Evolutionary conservation across 2,888 invertebrate species (phyloP).

Genomic region (Melieria picta): DNA sequence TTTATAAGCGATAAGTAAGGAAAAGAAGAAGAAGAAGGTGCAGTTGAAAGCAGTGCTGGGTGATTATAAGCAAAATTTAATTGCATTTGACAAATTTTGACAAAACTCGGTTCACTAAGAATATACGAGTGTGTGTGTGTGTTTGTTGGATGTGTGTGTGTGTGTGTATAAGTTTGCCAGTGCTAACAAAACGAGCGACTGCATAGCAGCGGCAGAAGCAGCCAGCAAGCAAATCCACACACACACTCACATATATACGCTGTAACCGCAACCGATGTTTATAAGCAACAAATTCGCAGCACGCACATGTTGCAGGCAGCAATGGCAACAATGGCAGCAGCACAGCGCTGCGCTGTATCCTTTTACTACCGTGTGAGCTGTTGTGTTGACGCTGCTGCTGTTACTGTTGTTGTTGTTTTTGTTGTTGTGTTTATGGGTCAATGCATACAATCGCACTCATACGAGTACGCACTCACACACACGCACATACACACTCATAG

Average conservation of each 20-base stretch:
- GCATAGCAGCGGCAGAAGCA: no score
- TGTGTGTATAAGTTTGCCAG: constrained; percentile 11
- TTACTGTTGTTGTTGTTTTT: constrained; percentile 21
- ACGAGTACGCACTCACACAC: constrained; percentile 9
- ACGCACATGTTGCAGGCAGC: no score
- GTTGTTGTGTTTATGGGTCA: not conserved
- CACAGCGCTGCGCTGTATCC: no score
- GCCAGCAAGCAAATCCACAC: no score
- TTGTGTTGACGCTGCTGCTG: constrained; percentile 6
- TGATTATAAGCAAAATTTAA: constrained; percentile 29
- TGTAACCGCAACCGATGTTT: no score
- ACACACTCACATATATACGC: no score
- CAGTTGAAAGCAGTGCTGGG: no score
- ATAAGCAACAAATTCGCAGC: no score
- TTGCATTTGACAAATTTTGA: constrained; percentile 40
- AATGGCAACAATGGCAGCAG: no score
- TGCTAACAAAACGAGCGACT: not conserved
- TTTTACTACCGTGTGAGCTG: not conserved
- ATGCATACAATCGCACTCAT: not conserved
- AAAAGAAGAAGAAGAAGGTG: no score
- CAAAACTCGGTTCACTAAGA: not conserved
- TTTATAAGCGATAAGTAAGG: no score
- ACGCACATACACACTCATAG: not conserved
- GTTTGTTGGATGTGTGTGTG: no score
- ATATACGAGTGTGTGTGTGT: constrained; percentile 4